Evolutionary conservation across 2,113 vertebrate genomes (phyloP), one percentile per base, ranked within the genome.

Genomic region (Ophiodon elongatus): DNA sequence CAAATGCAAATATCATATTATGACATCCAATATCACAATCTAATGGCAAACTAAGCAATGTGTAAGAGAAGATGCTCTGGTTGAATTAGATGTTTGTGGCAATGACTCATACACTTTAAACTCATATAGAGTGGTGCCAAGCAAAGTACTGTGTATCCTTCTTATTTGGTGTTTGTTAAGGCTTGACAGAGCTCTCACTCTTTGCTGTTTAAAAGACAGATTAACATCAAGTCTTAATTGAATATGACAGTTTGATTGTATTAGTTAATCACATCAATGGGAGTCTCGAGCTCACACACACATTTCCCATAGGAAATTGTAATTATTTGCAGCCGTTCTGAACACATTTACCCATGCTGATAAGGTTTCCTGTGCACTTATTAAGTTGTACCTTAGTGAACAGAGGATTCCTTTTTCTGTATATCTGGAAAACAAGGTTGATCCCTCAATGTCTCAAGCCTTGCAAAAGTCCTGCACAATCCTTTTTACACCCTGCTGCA

Each of bases 381-480:
- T 59, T 27, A 33, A 76, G 37, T 1, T 73, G 64, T 74, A 52
- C 23, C 25, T 54, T n/a, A 27, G 45, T 66, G 73, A 70, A 68
- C 27, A 70, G 8, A 45, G 15, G 3, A 59, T 37, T 72, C 35
- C 39, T 52, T 45, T 52, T 52, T 47, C 4, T 50, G 11, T 45
- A 33, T 72, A 29, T 70, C 29, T 66, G 45, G 66, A 43, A 76
- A 62, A 27, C 23, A 70, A 84, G 76, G 79, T 76, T 79, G 77
- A 69, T 79, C 73, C 74, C 62, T 85, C 60, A 85, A 86, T 80
- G 86, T 87, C 76, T 81, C 79, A 76, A 68, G 66, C 54, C 57
- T 62, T 63, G 39, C 81, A 76, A 83, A 67, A 80, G 67, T 47
- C 67, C 66, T 69, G 75, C 73, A 64, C 65, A 78, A 79, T 89